Conservation (phyloP, 2,113 vertebrate species). For the Rhombomys opimus region DNA sequence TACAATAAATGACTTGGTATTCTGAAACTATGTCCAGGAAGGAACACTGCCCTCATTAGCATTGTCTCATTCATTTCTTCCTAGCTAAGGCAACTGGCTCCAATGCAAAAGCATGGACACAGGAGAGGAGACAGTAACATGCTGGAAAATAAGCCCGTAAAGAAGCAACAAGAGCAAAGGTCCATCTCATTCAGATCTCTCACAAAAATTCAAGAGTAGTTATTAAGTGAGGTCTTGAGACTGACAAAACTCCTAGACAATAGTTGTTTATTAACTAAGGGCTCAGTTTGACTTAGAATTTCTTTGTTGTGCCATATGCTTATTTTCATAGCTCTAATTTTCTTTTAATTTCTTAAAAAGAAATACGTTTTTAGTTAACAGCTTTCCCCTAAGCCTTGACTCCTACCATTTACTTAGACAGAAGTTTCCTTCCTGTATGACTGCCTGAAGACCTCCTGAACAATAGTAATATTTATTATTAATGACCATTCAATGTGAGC, state of each 20-base stretch:
- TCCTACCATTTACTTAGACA: background rate
- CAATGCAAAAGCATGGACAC: background rate
- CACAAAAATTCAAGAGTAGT: background rate
- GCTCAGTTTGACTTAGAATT: conserved; percentile 27
- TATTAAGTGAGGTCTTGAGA: background rate
- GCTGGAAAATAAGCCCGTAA: background rate
- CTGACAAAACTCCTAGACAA: background rate
- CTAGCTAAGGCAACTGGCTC: background rate
- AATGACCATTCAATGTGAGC: background rate
- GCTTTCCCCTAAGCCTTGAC: background rate
- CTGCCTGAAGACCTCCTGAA: background rate
- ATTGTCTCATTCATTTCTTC: conserved; percentile 19
- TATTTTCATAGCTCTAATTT: background rate
- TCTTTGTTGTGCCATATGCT: background rate
- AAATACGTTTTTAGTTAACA: background rate
- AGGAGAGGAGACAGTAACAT: background rate
- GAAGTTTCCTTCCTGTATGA: background rate
- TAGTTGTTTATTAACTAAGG: background rate
- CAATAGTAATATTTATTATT: background rate
- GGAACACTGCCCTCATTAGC: background rate
- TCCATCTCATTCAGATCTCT: background rate
- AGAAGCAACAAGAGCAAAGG: background rate
- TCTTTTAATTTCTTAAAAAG: conserved; percentile 2
- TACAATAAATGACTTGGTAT: background rate
- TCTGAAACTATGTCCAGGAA: conserved; percentile 6